Evolutionary conservation across 2,797 vertebrate genomes (phyloP), one percentile per base, ranked within the genome.

Genomic region (Thamnophis elegans): DNA sequence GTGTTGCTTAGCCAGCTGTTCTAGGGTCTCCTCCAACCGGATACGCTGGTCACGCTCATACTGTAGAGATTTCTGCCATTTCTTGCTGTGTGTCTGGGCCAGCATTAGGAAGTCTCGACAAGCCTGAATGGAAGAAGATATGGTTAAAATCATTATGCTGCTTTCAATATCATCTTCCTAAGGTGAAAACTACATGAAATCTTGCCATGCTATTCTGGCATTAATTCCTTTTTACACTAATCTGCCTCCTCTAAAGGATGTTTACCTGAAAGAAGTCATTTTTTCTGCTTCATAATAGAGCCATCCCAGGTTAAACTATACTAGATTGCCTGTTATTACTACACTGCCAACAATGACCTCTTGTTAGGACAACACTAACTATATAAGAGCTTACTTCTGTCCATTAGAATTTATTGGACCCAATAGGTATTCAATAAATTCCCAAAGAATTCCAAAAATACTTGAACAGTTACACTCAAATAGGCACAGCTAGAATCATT

Each of bases 1-100:
- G 96, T 99, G 99, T 95, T 99, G 99, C 96, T 99, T 99, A 1
- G 99, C 99, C 93, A 99, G 95, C 97, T 99, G 99, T 96, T 99
- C 99, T 93, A 99, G 94, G 0, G 99, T 99, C 97, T 99, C 99
- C 93, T 99, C 99, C 97, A 99, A 96, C 0, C 99, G 98, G 95
- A 99, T 98, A 28, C 99, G 97, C 97, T 99, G 99, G 92, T 99
- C 99, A 94, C 98, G 95, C 87, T 99, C 99, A 0, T 98, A 98
- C 96, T 99, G 99, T 47, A 99, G 97, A 0, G 99, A 98, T 94
- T 99, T 99, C 97, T 99, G 99, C 99, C 99, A 99, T 92, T 98
- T 99, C 95, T 98, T 99, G 94, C 99, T 99, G 68, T 99, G 98
- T 13, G 97, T 98, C 96, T 99, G 99, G 1, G 99, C 99, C 96